Evolutionary conservation across 1,140 invertebrate species (phyloP).

Genomic region (Melipona quadrifasciata): DNA sequence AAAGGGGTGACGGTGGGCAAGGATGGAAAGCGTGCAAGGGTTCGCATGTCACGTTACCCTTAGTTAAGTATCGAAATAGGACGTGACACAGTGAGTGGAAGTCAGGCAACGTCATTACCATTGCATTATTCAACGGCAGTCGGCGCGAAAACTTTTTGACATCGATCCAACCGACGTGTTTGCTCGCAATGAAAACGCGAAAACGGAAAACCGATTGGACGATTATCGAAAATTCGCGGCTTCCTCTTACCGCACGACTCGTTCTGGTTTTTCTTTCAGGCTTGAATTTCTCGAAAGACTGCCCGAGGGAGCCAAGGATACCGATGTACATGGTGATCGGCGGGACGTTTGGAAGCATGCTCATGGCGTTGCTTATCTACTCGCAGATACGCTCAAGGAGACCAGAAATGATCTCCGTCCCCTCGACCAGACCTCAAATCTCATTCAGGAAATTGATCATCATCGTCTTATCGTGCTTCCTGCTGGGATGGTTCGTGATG

Average conservation of each 20-base stretch:
- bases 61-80: constrained; percentile 54
- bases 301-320: constrained; percentile 89
- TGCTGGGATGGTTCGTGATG: constrained; percentile 87
- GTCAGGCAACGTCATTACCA: constrained; percentile 55
- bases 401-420: constrained; percentile 82
- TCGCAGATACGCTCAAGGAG: constrained; percentile 85
- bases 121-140: constrained; percentile 55
- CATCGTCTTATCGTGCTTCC: constrained; percentile 85
- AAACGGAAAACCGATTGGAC: background rate
- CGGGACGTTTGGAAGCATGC: constrained; percentile 87
- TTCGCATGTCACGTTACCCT: constrained; percentile 48
- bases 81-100: constrained; percentile 39
- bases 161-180: constrained; percentile 5
- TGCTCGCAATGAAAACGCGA: background rate
- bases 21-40: background rate
- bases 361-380: constrained; percentile 88
- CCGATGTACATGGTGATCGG: constrained; percentile 93
- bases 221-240: background rate
- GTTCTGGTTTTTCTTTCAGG: constrained; percentile 82
- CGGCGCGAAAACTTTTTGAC: constrained; percentile 39
- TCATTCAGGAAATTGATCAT: constrained; percentile 83
- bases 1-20: too few species aligned
- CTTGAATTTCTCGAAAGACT: constrained; percentile 89
- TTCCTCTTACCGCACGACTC: background rate
- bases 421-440: constrained; percentile 75